Conservation (phyloP, 1,140 invertebrate species). For the Brachionus manjavacas region DNA sequence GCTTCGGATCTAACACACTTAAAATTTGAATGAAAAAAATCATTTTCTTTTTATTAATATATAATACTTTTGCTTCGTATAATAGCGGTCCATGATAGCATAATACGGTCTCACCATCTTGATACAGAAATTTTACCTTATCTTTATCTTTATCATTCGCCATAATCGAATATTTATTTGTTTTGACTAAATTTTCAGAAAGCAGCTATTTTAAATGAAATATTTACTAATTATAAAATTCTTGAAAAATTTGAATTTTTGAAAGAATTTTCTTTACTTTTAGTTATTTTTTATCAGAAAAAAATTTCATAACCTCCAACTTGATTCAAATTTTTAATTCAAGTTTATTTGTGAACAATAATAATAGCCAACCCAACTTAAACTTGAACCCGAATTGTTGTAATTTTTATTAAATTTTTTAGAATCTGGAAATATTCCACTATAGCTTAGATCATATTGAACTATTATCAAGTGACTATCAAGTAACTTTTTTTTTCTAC, state of each 20-base stretch:
- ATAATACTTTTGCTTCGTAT: constrained; percentile 37
- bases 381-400: too few species aligned
- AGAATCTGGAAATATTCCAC: too few species aligned
- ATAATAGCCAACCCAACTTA: too few species aligned
- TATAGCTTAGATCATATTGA: too few species aligned
- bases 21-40: not conserved
- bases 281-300: not conserved
- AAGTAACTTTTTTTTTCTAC: too few species aligned
- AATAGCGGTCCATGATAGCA: constrained; percentile 40
- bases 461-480: too few species aligned
- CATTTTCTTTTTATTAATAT: not conserved
- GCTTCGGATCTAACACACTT: constrained; percentile 15
- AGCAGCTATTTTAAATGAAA: not conserved
- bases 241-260: not conserved
- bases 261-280: not conserved
- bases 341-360: too few species aligned
- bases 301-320: not conserved
- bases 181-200: not conserved
- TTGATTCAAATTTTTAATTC: too few species aligned
- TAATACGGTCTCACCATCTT: constrained; percentile 35
- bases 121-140: constrained; percentile 33
- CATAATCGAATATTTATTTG: not conserved
- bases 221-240: not conserved
- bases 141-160: constrained; percentile 7
- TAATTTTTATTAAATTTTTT: too few species aligned